Evolutionary conservation across 2,113 vertebrate species (phyloP).

Genomic region (Mandrillus leucophaeus): DNA sequence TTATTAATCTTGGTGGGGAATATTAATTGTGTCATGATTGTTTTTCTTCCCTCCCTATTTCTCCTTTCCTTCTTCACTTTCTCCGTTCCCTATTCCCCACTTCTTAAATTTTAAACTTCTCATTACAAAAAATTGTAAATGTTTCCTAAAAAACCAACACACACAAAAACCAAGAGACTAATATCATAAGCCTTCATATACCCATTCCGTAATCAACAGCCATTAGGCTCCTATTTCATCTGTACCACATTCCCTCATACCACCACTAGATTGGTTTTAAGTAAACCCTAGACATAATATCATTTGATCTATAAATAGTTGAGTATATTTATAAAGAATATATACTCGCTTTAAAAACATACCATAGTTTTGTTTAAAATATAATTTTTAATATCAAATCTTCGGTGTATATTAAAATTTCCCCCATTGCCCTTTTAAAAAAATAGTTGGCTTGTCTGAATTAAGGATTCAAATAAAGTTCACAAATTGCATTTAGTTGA

Average conservation of each 20-base stretch:
- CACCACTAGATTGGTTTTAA: not conserved
- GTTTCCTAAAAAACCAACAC: not conserved
- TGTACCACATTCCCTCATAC: not conserved
- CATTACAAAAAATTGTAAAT: not conserved
- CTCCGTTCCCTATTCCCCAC: too few relatives aligned
- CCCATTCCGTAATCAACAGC: not conserved
- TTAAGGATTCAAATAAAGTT: not conserved
- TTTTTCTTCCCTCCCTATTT: not conserved
- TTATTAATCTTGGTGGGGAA: not conserved
- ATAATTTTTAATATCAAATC: not conserved
- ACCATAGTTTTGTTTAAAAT: not conserved
- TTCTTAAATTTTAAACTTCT: not conserved
- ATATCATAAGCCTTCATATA: not conserved
- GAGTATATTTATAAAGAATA: not conserved
- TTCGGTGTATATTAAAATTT: not conserved
- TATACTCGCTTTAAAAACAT: not conserved
- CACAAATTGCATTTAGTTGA: not conserved
- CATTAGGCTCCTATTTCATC: not conserved
- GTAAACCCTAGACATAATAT: not conserved
- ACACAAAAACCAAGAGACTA: not conserved
- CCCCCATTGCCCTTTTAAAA: not conserved
- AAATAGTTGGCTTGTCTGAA: not conserved
- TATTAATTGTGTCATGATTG: not conserved
- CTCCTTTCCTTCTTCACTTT: fast-evolving
- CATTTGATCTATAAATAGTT: not conserved